Conservation (phyloP, 2,113 vertebrate species). For the rabbit (Oryctolagus cuniculus) region DNA sequence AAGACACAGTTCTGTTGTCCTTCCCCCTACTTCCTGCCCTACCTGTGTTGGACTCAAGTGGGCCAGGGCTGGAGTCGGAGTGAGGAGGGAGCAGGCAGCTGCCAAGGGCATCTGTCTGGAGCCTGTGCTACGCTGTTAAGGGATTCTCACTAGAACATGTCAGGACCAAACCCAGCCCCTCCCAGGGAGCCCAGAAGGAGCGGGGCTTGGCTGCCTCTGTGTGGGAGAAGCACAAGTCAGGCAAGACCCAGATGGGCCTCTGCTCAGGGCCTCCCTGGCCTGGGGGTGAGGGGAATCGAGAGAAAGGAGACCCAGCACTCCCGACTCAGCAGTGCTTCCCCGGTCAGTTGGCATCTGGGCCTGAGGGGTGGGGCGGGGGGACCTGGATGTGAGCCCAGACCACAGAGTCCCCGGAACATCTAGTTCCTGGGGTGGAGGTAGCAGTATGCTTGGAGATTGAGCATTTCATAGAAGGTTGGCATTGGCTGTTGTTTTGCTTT, state of each 20-base stretch:
- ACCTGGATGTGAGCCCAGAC: background rate
- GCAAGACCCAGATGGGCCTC: background rate
- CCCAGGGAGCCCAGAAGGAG: slow-evolving; percentile 46
- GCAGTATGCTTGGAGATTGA: background rate
- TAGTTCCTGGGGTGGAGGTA: background rate
- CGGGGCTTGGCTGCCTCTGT: background rate
- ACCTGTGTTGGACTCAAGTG: slow-evolving; percentile 46
- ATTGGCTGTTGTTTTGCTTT: background rate
- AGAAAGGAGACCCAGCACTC: background rate
- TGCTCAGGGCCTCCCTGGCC: background rate
- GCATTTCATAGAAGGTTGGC: background rate
- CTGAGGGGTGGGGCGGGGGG: background rate
- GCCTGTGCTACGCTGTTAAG: background rate
- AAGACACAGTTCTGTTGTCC: background rate
- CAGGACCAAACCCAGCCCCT: slow-evolving; percentile 55
- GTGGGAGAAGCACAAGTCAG: background rate
- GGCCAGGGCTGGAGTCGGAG: background rate
- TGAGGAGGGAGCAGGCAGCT: background rate
- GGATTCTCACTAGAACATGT: slow-evolving; percentile 39
- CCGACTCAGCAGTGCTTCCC: background rate
- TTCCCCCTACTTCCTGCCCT: background rate
- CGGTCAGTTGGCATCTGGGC: background rate
- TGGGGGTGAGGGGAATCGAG: background rate
- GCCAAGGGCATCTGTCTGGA: background rate
- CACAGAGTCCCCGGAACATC: background rate